phyloP scores from a whole-genome alignment of 1,140 invertebrate species.

The Drosophila erecta region DNA sequence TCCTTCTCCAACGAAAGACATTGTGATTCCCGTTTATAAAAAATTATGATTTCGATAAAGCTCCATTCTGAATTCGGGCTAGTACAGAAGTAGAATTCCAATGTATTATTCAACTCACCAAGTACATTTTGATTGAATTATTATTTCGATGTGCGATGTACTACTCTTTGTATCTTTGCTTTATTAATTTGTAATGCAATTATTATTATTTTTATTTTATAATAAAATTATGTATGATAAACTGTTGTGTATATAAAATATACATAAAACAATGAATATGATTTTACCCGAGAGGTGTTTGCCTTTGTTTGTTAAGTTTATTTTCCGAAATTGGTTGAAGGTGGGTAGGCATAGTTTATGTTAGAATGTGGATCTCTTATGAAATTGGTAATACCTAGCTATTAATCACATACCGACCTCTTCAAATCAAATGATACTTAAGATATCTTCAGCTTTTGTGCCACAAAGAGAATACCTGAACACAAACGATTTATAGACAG shows the following conservation, averaged over 20 bases:
- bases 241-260: constrained; percentile 83
- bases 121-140: constrained; percentile 39
- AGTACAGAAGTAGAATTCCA: constrained; percentile 30
- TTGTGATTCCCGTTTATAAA: constrained; percentile 51
- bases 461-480: constrained; percentile 65
- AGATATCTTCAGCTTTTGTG: constrained; percentile 19
- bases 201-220: constrained; percentile 71
- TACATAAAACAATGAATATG: constrained; percentile 73
- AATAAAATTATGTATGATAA: constrained; percentile 69
- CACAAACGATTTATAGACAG: constrained; percentile 19
- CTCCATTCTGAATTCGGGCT: constrained; percentile 39
- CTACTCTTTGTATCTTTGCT: constrained; percentile 64
- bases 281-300: constrained; percentile 53
- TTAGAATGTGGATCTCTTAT: constrained; percentile 9
- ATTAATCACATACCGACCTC: constrained; percentile 16
- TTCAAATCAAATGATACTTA: constrained; percentile 26
- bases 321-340: neutral
- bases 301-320: constrained; percentile 28
- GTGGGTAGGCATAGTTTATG: neutral
- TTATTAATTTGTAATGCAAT: constrained; percentile 78
- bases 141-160: constrained; percentile 60
- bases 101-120: constrained; percentile 49
- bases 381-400: constrained; percentile 10
- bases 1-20: constrained; percentile 34
- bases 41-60: constrained; percentile 40